These are phyloP conservation scores for Aporophyla lueneburgensis DNA, from an alignment of 2,888 invertebrate species.

Conservation along the genomic window DNA sequence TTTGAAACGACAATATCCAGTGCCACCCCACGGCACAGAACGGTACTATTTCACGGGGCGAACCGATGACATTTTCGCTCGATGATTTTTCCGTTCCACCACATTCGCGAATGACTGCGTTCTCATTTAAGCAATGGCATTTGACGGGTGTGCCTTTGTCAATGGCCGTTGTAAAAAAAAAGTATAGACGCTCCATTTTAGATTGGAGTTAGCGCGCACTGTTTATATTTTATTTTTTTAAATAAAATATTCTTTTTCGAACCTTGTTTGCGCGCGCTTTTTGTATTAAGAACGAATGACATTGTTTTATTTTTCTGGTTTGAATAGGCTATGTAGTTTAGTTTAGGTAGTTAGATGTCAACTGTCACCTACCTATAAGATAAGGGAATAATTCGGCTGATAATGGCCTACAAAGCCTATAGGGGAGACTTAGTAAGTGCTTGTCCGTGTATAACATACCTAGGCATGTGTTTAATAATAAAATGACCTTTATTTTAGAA, in stretches of 20 bases:
- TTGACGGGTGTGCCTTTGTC: constrained; percentile 87
- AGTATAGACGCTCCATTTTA: constrained; percentile 83
- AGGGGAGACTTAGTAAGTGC: neutral
- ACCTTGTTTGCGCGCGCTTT: constrained; percentile 18
- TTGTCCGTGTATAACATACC: neutral
- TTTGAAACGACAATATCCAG: constrained; percentile 31
- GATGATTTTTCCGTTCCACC: constrained; percentile 89
- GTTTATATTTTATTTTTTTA: constrained; percentile 70
- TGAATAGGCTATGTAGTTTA: neutral
- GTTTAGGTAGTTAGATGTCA: neutral
- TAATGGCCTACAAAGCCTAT: neutral
- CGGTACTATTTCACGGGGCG: constrained; percentile 64
- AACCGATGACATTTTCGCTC: constrained; percentile 84
- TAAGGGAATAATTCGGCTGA: neutral
- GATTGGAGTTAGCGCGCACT: constrained; percentile 82
- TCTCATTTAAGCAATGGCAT: constrained; percentile 90
- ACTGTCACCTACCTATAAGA: neutral
- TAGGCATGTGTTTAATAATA: neutral
- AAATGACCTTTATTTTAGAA: neutral
- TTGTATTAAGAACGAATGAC: neutral
- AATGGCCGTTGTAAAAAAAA: constrained; percentile 77
- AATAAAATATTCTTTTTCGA: constrained; percentile 61
- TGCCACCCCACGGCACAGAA: constrained; percentile 13
- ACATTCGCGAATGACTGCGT: constrained; percentile 88
- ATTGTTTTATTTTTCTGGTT: neutral